Percentiles rank a stretch among this genome's conserved stretches.
Conservation (phyloP, 2,888 invertebrate species). For the Pyrrhosoma nymphula region DNA sequence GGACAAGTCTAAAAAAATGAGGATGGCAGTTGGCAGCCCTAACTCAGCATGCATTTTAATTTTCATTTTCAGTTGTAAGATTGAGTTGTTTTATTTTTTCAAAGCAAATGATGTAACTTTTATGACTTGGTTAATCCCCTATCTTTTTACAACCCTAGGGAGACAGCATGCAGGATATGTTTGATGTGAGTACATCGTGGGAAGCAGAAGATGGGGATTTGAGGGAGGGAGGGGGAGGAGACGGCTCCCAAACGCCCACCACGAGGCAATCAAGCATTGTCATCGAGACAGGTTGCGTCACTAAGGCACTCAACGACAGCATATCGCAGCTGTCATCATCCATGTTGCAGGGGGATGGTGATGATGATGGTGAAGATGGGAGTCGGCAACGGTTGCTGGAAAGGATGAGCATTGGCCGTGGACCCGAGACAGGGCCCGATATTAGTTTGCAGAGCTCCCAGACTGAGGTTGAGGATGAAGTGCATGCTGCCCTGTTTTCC, state of each 20-base stretch:
- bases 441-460: conserved; percentile 42
- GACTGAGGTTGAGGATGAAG: conserved; percentile 74
- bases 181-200: conserved; percentile 74
- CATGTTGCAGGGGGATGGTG: conserved; percentile 72
- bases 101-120: too few relatives aligned
- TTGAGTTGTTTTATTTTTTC: too few relatives aligned
- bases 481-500: conserved; percentile 75
- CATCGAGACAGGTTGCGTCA: conserved; percentile 76
- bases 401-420: conserved; percentile 16
- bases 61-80: too few relatives aligned
- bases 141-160: not conserved
- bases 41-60: too few relatives aligned
- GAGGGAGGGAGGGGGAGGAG: not conserved
- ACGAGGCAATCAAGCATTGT: conserved; percentile 74
- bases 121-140: too few relatives aligned
- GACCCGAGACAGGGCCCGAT: not conserved
- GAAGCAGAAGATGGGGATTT: conserved; percentile 74
- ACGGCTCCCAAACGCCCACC: conserved; percentile 66
- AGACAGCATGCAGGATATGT: conserved; percentile 73
- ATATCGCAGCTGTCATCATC: conserved; percentile 76
- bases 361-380: not conserved
- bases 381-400: not conserved
- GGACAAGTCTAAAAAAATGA: too few relatives aligned
- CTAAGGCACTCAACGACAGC: conserved; percentile 76
- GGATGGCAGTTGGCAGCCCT: too few relatives aligned